phyloP scores from a whole-genome alignment of 92 coral and sea anemone species.

The Muricea muricata region DNA sequence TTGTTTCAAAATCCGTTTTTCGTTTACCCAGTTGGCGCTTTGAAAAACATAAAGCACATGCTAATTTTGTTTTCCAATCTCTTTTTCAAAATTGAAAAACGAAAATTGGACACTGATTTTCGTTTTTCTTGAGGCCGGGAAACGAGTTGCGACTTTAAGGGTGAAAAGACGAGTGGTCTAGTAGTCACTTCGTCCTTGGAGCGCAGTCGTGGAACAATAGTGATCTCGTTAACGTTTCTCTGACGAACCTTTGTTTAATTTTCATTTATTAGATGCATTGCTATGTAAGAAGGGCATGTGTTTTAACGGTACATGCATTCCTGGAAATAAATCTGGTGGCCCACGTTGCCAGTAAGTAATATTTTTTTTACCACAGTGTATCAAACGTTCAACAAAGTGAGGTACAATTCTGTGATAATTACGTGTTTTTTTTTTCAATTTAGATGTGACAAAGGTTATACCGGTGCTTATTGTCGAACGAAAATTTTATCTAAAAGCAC shows the following conservation, averaged over 20 bases:
- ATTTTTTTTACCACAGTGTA: background rate
- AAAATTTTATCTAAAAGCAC: background rate
- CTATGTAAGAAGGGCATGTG: background rate
- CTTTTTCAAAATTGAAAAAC: too few relatives aligned
- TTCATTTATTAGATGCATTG: background rate
- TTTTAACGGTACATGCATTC: slow-evolving; percentile 14
- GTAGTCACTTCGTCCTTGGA: too few relatives aligned
- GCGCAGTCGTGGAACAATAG: too few relatives aligned
- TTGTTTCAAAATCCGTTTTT: too few relatives aligned
- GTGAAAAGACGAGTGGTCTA: too few relatives aligned
- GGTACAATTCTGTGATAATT: too few relatives aligned
- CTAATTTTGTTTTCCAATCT: too few relatives aligned
- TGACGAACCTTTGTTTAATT: background rate
- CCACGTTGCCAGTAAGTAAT: background rate
- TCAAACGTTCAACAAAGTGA: background rate
- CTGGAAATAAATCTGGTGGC: background rate
- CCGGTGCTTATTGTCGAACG: background rate
- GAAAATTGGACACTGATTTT: too few relatives aligned
- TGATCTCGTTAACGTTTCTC: background rate
- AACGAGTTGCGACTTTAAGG: too few relatives aligned
- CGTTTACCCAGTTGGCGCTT: too few relatives aligned
- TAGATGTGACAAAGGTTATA: slow-evolving; percentile 9
- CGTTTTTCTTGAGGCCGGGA: too few relatives aligned
- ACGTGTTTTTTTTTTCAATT: background rate
- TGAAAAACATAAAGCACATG: too few relatives aligned